Base-by-base conservation (phyloP, 2,888 invertebrate genomes). In the Cephus spinipes region DNA sequence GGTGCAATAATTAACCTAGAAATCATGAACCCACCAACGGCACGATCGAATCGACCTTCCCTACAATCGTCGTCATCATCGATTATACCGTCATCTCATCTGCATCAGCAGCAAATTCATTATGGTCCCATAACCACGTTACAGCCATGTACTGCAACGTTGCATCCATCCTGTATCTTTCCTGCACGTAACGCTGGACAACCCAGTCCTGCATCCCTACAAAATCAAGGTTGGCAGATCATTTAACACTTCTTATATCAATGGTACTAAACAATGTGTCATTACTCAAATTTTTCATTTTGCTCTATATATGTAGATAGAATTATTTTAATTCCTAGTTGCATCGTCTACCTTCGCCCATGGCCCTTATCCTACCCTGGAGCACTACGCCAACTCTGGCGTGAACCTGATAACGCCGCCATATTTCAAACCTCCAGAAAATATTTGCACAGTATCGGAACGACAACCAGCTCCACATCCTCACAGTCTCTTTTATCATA, bases 11-110 rank as follows among this genome's bases (percentile, higher is more conserved):
- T 55, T 55, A 55, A 55, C 55, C 55, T 55, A 55, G 55, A 83
- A 85, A 90, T 84, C 88, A 89, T 89, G 89, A 88, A 88, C 85
- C 86, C 89, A 75, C 80, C 87, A 76, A 84, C 86, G 79, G 83
- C 85, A 74, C 87, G 87, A 84, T 83, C 86, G 76, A 87, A 81
- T 82, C 87, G 87, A 85, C 87, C 88, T 76, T 83, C 82, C 74
- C 78, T 84, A 79, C 82, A 83, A 73, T 81, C 84, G 76, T 68
- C 79, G 80, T 77, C 76, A 75, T 81, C 77, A 76, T 83, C 80
- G 40, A 76, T 80, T 35, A 79, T 81, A 35, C 75, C 82, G 12
- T 76, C 80, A 31, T 80, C 83, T 36, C 76, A 79, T 12, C 23
- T 82, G 73, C 84, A 81, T 31, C 85, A 83, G 71, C 88, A 87